These are phyloP conservation scores for Sminthurides aquaticus DNA, from an alignment of 2,888 invertebrate genomes.

Conservation along the genomic window DNA sequence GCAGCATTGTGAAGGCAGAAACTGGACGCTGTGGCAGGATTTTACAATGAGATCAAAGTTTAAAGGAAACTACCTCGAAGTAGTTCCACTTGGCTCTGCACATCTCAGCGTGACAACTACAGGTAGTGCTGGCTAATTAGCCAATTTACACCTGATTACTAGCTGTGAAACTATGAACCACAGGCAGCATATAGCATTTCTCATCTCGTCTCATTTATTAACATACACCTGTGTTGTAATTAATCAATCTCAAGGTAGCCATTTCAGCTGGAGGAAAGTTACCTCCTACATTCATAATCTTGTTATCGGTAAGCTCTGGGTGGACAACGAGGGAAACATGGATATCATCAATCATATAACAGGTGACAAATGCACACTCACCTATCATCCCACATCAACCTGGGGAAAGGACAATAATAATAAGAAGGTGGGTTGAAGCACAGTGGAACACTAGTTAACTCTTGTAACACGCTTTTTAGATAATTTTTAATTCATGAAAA, in stretches of 20 bases:
- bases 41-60: slow-evolving; percentile 99
- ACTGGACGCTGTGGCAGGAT: slow-evolving; percentile 96
- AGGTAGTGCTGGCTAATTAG: slow-evolving; percentile 41
- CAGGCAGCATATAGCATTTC: no score
- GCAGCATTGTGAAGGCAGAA: slow-evolving; percentile 80
- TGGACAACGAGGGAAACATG: slow-evolving; percentile 99
- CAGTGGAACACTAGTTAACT: no score
- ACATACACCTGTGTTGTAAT: background rate
- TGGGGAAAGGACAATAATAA: slow-evolving; percentile 20
- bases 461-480: background rate
- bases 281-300: slow-evolving; percentile 99
- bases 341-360: slow-evolving; percentile 83
- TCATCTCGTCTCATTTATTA: background rate
- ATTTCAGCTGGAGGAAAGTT: slow-evolving; percentile 95
- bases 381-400: slow-evolving; percentile 66
- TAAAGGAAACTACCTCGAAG: slow-evolving; percentile 92
- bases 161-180: background rate
- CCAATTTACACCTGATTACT: background rate
- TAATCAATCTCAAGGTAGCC: slow-evolving; percentile 54
- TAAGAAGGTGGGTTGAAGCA: slow-evolving; percentile 16
- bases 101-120: slow-evolving; percentile 50
- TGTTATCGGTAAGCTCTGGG: slow-evolving; percentile 97
- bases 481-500: no score
- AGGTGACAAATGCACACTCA: slow-evolving; percentile 89
- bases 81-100: slow-evolving; percentile 57